Conservation (phyloP, 1,140 invertebrate species). For the Stegodyphus mimosarum region DNA sequence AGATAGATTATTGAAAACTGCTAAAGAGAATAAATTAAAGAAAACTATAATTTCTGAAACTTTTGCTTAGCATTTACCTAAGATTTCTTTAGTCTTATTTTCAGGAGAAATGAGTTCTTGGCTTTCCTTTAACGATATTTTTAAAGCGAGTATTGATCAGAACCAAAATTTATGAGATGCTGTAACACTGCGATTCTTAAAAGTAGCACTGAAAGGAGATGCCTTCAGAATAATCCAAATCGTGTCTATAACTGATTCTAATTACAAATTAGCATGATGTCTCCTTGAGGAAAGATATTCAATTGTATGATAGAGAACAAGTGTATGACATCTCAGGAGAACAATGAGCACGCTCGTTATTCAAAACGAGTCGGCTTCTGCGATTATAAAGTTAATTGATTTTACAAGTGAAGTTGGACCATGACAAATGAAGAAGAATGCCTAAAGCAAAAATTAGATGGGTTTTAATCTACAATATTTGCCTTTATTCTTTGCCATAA, state of each 20-base stretch:
- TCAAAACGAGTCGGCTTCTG: background rate
- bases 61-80: background rate
- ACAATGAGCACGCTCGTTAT: background rate
- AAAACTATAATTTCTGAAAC: too few relatives aligned
- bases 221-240: constrained; percentile 1
- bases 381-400: background rate
- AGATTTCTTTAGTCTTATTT: background rate
- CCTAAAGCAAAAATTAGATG: too few relatives aligned
- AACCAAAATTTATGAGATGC: background rate
- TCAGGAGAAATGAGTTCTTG: background rate
- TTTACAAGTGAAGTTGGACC: background rate
- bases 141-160: constrained; percentile 1
- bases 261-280: background rate
- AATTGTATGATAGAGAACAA: background rate
- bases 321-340: background rate
- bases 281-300: constrained; percentile 1
- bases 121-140: constrained; percentile 4
- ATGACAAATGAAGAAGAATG: too few relatives aligned
- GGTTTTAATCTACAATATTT: too few relatives aligned
- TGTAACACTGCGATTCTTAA: constrained; percentile 2
- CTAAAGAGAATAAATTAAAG: too few relatives aligned
- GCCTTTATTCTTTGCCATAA: too few relatives aligned
- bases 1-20: too few relatives aligned
- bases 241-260: background rate
- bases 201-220: background rate